A percentile compares a stretch with the other conserved stretches of the same genome.
Evolutionary conservation across 2,113 vertebrate species (phyloP).

Genomic region (Cynocephalus volans): DNA sequence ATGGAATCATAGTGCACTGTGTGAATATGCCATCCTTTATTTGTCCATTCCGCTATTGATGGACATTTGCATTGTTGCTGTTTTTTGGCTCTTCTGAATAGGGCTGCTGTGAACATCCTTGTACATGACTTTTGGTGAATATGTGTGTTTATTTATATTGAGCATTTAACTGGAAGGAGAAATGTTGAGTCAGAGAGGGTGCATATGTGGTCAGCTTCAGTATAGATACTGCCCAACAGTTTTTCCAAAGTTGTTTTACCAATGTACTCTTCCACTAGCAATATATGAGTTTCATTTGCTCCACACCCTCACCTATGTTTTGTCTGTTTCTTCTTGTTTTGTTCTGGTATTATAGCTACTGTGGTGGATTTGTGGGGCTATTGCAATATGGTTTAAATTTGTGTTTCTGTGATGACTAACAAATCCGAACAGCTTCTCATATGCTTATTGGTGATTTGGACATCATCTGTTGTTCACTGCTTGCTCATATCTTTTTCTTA

Average conservation of each 20-base stretch:
- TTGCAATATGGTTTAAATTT: not conserved
- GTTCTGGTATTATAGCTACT: not conserved
- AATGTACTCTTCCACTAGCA: not conserved
- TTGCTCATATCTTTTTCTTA: not conserved
- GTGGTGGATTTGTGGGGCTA: not conserved
- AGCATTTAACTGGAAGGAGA: not conserved
- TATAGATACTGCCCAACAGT: not conserved
- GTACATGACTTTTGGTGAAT: not conserved
- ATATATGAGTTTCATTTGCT: not conserved
- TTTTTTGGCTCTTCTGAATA: not conserved
- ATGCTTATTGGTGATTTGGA: not conserved
- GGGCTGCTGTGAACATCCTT: not conserved
- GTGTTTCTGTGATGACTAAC: not conserved
- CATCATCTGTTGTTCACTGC: not conserved
- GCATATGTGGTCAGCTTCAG: not conserved
- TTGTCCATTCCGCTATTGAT: not conserved
- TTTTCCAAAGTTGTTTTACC: not conserved
- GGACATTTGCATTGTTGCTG: not conserved
- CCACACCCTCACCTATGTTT: not conserved
- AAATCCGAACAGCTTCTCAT: not conserved
- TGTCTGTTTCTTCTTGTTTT: not conserved
- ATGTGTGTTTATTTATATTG: not conserved
- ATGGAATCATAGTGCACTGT: not conserved
- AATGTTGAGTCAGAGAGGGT: not conserved
- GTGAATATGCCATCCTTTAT: not conserved